Conservation (phyloP, 2,888 invertebrate species). For the Gymnocheta viridis region DNA sequence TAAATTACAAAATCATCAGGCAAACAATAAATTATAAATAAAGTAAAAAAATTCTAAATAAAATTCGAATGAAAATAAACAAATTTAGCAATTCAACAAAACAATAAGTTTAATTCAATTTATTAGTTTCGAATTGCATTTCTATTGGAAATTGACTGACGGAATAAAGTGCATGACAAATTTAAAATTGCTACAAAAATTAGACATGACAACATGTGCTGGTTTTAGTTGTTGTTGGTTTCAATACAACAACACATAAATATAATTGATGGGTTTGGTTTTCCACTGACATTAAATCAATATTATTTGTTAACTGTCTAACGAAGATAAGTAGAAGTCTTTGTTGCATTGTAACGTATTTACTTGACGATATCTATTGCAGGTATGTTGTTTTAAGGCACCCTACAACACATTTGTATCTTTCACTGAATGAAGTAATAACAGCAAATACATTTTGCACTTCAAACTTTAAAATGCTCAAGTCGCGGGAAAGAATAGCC, state of each 20-base stretch:
- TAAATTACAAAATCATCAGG: neutral
- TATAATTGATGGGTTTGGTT: slow-evolving; percentile 44
- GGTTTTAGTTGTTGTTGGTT: slow-evolving; percentile 2
- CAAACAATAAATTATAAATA: slow-evolving; percentile 3
- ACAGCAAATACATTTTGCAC: neutral
- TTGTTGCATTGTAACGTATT: slow-evolving; percentile 1
- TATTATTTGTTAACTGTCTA: slow-evolving; percentile 46
- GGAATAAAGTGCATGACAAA: slow-evolving; percentile 33
- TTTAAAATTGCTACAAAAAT: neutral
- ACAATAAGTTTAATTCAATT: neutral
- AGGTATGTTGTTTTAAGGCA: neutral
- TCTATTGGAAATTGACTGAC: neutral
- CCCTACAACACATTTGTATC: neutral
- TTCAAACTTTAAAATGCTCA: neutral
- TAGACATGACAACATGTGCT: neutral
- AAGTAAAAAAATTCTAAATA: slow-evolving; percentile 6
- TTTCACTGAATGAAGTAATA: neutral
- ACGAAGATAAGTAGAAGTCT: neutral
- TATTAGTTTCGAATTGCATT: slow-evolving; percentile 21
- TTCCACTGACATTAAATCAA: slow-evolving; percentile 56
- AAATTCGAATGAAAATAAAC: neutral
- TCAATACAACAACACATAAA: neutral
- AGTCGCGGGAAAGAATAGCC: too few relatives aligned
- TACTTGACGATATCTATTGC: neutral
- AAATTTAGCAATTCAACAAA: neutral